A percentile compares a stretch with the other conserved stretches of the same genome.
phyloP scores from a whole-genome alignment of 2,888 invertebrate genomes.

The Gymnocheta viridis region DNA sequence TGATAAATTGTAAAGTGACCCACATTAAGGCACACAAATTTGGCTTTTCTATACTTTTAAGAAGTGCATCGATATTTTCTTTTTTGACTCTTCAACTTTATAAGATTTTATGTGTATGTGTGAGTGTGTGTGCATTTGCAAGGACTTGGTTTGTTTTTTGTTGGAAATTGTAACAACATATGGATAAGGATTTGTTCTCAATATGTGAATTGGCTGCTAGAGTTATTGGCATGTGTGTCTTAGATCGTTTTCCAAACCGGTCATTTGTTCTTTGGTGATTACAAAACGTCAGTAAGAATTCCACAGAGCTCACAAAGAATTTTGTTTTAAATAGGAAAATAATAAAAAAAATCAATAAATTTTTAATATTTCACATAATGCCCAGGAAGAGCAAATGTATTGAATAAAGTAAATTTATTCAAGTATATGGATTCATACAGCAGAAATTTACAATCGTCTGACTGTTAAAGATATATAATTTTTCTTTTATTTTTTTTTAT shows the following conservation, averaged over 20 bases:
- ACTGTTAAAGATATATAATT: too few species aligned
- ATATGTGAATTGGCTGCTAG: slow-evolving; percentile 1
- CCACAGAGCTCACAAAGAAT: slow-evolving; percentile 34
- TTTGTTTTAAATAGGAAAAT: not conserved
- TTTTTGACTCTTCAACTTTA: slow-evolving; percentile 8
- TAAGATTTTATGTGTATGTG: not conserved
- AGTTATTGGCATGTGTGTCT: slow-evolving; percentile 33
- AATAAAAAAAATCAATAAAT: too few species aligned
- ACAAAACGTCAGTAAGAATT: slow-evolving; percentile 33
- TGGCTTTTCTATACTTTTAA: slow-evolving; percentile 2
- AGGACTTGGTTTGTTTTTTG: not conserved
- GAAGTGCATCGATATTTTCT: slow-evolving; percentile 37
- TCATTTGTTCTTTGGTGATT: slow-evolving; percentile 50
- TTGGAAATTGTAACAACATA: slow-evolving; percentile 29
- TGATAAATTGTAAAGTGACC: not conserved
- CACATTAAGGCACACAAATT: not conserved
- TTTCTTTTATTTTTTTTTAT: too few species aligned
- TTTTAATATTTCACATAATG: too few species aligned
- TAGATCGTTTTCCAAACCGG: slow-evolving; percentile 33
- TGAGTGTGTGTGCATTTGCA: not conserved
- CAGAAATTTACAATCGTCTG: too few species aligned
- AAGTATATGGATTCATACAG: too few species aligned
- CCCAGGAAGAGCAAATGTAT: too few species aligned
- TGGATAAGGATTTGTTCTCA: slow-evolving; percentile 31
- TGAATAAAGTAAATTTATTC: too few species aligned